Evolutionary conservation across 2,888 invertebrate species (phyloP), one percentile per base, ranked within the genome.

Genomic region (Pandemis heparana): DNA sequence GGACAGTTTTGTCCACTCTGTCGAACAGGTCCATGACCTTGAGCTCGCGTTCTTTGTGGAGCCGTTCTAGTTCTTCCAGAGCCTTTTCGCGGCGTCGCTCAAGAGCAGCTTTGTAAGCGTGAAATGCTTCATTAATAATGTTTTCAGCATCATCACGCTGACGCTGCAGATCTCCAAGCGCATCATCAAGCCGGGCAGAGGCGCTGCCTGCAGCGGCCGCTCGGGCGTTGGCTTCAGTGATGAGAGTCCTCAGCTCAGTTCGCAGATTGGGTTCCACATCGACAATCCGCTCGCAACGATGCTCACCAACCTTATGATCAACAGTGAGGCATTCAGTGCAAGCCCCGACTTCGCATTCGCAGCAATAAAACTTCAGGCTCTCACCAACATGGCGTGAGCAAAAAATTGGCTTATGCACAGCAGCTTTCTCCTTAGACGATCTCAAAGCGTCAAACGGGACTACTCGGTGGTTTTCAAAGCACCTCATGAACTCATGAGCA

Each of bases 401-500:
- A 86, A 97, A 97, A 75, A 99, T 96, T 53, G 98, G 98, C 89
- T 98, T 98, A 85, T 98, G 98, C 79, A 98, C 97, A 69, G 97
- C 97, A 78, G 97, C 95, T 82, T 97, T 97, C 85, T 97, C 96
- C 82, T 96, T 96, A 78, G 97, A 97, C 81, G 96, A 95, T 82
- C 97, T 96, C 86, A 98, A 95, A 80, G 98, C 98, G 83, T 98
- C 98, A 85, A 99, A 96, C 60, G 97, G 97, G 69, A 98, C 96
- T 53, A 98, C 98, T 89, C 97, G 96, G 89, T 99, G 99, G 83
- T 98, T 98, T 90, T 99, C 99, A 88, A 99, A 99, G 94, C 99
- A 98, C 79, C 98, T 96, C 99, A 99, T 99, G 86, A 97, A 98
- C 89, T 98, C 97, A 90, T 99, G 99, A 74, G 99, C 99, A 56